Evolutionary conservation across 64 coral and sea anemone species (phyloP).

Genomic region (Pachyseris speciosa): DNA sequence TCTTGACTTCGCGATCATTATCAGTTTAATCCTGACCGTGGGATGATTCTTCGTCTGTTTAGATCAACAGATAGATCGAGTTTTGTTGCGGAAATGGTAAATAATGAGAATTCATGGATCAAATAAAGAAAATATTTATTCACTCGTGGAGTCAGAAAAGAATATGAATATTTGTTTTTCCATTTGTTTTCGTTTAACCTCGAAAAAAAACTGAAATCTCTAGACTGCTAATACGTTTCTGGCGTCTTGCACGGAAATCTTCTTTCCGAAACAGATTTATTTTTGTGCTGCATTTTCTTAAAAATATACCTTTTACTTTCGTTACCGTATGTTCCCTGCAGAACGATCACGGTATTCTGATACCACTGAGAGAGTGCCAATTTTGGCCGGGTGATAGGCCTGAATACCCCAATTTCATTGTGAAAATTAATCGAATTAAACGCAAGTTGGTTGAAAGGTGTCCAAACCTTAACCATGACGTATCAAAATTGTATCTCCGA

Average conservation of each 20-base stretch:
- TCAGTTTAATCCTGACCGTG: background rate
- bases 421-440: too few relatives aligned
- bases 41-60: conserved; percentile 4
- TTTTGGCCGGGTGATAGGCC: too few relatives aligned
- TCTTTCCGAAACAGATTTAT: background rate
- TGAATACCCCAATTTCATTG: too few relatives aligned
- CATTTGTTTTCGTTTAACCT: background rate
- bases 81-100: conserved; percentile 11
- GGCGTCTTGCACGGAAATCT: background rate
- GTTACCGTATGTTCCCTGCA: too few relatives aligned
- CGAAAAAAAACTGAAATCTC: background rate
- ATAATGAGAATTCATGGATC: background rate
- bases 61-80: conserved; percentile 32
- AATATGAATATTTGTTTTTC: background rate
- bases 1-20: background rate
- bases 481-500: too few relatives aligned
- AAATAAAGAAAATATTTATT: conserved; percentile 40
- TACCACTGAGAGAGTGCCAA: too few relatives aligned
- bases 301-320: too few relatives aligned
- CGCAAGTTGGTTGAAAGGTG: too few relatives aligned
- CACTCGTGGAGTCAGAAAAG: background rate
- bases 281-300: background rate
- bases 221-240: background rate
- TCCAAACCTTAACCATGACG: too few relatives aligned
- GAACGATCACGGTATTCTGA: too few relatives aligned